A percentile compares a stretch with the other conserved stretches of the same genome.
Conservation (phyloP, 2,888 invertebrate species). For the Lasioglossum villosulum region DNA sequence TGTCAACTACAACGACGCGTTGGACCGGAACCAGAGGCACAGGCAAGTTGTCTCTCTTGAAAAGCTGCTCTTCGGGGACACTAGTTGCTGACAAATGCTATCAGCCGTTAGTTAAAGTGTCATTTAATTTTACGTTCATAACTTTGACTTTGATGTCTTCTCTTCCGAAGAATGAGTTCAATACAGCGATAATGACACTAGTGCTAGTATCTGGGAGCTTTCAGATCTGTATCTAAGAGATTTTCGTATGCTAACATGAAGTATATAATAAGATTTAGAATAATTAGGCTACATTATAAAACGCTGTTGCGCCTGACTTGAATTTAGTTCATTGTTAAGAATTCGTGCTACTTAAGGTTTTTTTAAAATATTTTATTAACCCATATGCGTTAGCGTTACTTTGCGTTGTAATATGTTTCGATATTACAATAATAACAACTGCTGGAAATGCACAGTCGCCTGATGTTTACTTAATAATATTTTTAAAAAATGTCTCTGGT, state of each 20-base stretch:
- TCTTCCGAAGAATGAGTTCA: slow-evolving; percentile 20
- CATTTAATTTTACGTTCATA: neutral
- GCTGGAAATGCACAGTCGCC: neutral
- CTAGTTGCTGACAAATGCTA: slow-evolving; percentile 72
- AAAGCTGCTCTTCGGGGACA: slow-evolving; percentile 81
- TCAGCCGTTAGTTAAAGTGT: neutral
- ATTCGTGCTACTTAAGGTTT: neutral
- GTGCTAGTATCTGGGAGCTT: slow-evolving; percentile 32
- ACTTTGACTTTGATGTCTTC: neutral
- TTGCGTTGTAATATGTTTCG: slow-evolving; percentile 6
- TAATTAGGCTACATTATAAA: slow-evolving; percentile 23
- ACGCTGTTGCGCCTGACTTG: neutral
- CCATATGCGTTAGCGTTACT: slow-evolving; percentile 5
- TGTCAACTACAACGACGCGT: slow-evolving; percentile 46
- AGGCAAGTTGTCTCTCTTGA: slow-evolving; percentile 82
- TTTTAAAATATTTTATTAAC: neutral
- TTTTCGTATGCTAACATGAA: neutral
- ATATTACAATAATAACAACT: slow-evolving; percentile 25
- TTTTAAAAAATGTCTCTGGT: neutral
- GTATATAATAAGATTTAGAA: slow-evolving; percentile 6
- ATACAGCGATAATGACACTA: neutral
- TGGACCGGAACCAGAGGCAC: slow-evolving; percentile 73
- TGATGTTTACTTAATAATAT: neutral
- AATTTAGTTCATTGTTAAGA: neutral
- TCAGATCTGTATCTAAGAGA: slow-evolving; percentile 13